Percentiles rank a stretch among this genome's conserved stretches.
These are phyloP conservation scores for Ypsolopha sequella DNA, from an alignment of 2,888 invertebrate species.

Conservation along the genomic window DNA sequence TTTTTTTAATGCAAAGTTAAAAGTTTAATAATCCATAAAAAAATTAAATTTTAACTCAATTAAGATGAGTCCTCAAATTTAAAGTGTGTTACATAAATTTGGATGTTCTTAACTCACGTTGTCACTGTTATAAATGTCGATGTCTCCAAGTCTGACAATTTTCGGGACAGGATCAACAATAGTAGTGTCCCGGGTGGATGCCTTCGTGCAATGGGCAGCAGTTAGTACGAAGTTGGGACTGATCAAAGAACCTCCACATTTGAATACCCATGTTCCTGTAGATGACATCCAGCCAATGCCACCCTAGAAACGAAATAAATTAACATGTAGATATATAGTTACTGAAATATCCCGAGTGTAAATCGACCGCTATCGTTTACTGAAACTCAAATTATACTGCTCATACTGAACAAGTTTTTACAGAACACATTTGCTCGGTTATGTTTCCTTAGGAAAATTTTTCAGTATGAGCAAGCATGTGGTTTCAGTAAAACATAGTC, in stretches of 20 bases:
- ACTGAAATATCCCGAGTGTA: neutral
- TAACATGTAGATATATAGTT: neutral
- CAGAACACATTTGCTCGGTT: too few species aligned
- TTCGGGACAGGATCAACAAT: slow-evolving; percentile 18
- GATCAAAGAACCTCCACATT: slow-evolving; percentile 75
- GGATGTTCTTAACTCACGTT: slow-evolving; percentile 15
- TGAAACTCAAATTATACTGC: too few species aligned
- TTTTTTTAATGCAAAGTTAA: too few species aligned
- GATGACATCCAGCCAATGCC: slow-evolving; percentile 28
- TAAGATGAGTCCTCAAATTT: too few species aligned
- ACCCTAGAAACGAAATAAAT: slow-evolving; percentile 16
- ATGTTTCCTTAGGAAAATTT: too few species aligned
- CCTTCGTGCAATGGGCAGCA: slow-evolving; percentile 72
- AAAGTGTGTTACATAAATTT: slow-evolving; percentile 5
- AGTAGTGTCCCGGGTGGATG: slow-evolving; percentile 13
- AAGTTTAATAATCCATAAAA: too few species aligned
- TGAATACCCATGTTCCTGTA: slow-evolving; percentile 23
- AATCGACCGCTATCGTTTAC: too few species aligned
- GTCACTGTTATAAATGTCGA: too few species aligned
- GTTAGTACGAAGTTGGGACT: slow-evolving; percentile 72
- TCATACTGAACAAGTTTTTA: too few species aligned
- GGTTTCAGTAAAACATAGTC: too few species aligned
- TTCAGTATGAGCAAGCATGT: too few species aligned
- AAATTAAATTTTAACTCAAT: too few species aligned
- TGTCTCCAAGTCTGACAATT: slow-evolving; percentile 26